phyloP scores from a whole-genome alignment of 1,140 invertebrate species.

The Mizuhopecten yessoensis region DNA sequence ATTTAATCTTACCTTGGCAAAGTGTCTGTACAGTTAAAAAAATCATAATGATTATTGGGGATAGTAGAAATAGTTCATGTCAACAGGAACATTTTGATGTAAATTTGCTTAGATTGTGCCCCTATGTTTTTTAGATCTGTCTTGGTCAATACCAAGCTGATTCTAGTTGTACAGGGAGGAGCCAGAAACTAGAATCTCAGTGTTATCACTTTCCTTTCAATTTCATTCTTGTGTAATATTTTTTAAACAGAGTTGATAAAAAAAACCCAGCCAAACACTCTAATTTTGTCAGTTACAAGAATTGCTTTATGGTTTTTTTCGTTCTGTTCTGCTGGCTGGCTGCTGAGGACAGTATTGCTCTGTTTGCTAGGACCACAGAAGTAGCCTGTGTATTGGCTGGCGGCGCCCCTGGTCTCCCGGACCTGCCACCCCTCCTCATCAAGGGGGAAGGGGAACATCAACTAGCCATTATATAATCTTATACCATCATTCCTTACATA shows the following conservation, averaged over 20 bases:
- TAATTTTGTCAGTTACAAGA: background rate
- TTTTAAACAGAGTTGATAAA: background rate
- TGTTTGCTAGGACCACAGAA: background rate
- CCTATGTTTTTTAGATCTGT: too few species aligned
- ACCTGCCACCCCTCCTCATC: background rate
- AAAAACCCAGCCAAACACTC: background rate
- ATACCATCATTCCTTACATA: slow-evolving; percentile 3
- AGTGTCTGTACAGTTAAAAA: background rate
- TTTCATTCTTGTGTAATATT: background rate
- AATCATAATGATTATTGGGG: background rate
- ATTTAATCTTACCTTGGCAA: background rate
- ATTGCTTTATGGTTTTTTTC: background rate
- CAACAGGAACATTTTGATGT: background rate
- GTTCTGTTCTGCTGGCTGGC: background rate
- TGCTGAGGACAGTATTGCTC: background rate
- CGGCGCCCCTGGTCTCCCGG: background rate
- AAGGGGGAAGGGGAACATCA: background rate
- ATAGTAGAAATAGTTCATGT: background rate
- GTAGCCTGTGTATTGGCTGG: background rate
- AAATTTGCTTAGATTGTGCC: background rate
- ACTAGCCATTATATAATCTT: slow-evolving; percentile 3
- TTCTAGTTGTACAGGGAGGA: background rate
- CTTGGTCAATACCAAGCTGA: background rate
- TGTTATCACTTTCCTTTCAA: background rate
- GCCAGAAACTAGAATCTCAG: background rate